These are phyloP conservation scores for Pelobates cultripes DNA, from an alignment of 2,797 vertebrate genomes.

Conservation along the genomic window DNA sequence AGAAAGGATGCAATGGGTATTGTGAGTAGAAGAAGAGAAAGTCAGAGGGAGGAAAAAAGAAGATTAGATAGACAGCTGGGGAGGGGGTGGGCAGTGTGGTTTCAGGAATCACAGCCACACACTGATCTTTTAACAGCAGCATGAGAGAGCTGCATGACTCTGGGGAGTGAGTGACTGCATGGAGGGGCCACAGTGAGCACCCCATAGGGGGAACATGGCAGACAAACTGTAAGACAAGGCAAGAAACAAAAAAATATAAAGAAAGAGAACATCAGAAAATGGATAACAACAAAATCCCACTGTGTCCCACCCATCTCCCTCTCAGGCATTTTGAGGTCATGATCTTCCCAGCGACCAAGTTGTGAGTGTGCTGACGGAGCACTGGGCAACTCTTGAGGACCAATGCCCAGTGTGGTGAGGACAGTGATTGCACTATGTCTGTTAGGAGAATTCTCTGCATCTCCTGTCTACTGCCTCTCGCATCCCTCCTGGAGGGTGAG, in stretches of 20 bases:
- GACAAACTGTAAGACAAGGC: not conserved
- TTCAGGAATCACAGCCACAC: constrained; percentile 26
- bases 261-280: too few relatives aligned
- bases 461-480: constrained; percentile 64
- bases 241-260: not conserved
- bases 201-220: not conserved
- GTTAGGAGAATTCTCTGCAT: constrained; percentile 52
- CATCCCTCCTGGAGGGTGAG: constrained; percentile 75
- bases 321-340: not conserved
- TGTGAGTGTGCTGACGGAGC: constrained; percentile 16
- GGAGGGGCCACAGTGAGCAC: not conserved
- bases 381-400: not conserved
- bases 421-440: constrained; percentile 10
- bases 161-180: not conserved
- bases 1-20: not conserved
- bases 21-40: not conserved
- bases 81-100: constrained; percentile 25
- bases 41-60: not conserved
- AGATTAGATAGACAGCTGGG: constrained; percentile 49
- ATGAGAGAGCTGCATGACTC: not conserved
- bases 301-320: not conserved
- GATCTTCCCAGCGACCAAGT: constrained; percentile 11
- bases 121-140: not conserved
- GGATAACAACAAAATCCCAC: not conserved
- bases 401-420: not conserved